Evolutionary conservation across 2,888 invertebrate genomes (phyloP), one percentile per base, ranked within the genome.

Genomic region (Lasioglossum leucozonium): DNA sequence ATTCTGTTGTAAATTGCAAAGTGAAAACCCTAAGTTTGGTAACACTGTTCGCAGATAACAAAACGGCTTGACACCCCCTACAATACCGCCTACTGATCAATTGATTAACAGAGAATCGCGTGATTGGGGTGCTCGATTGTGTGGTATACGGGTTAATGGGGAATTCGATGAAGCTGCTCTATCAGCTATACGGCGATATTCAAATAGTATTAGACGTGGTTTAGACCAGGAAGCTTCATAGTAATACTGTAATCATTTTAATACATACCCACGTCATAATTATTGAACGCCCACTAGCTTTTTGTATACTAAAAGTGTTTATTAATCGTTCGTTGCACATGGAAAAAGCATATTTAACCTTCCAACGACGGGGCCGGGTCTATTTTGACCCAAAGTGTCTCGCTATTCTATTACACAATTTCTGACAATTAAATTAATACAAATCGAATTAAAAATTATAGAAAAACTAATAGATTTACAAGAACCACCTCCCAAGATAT

Each of bases 91-190:
- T 47, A 58, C 47, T 69, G 80, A 62, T 75, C 67, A 34, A 47
- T 80, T 51, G 40, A 75, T 82, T 72, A 82, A 42, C 72, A 34
- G 73, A 42, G 44, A 44, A 74, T 79, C 74, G 58, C 40, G 40
- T 47, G 82, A 82, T 79, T 79, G 58, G 72, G 82, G 30, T 71
- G 74, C 71, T 74, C 58, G 79, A 82, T 81, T 26, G 47, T 62
- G 34, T 8, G 58, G 65, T 37, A 40, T 67, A 44, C 44, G 44
- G 34, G 34, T 72, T 78, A 78, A 75, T n/a, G 34, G 80, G 80
- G 51, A 72, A 75, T 69, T 30, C 11, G 34, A 79, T 79, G 67
- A 73, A 79, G n/a, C 51, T 55, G 47, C 37, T 81, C 40, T 18
- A 26, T 65, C 55, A 42, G 40, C 37, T n/a, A 8, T 22, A 37